Base-by-base conservation (phyloP, 1,140 invertebrate genomes). In the Drosophila hydei region DNA sequence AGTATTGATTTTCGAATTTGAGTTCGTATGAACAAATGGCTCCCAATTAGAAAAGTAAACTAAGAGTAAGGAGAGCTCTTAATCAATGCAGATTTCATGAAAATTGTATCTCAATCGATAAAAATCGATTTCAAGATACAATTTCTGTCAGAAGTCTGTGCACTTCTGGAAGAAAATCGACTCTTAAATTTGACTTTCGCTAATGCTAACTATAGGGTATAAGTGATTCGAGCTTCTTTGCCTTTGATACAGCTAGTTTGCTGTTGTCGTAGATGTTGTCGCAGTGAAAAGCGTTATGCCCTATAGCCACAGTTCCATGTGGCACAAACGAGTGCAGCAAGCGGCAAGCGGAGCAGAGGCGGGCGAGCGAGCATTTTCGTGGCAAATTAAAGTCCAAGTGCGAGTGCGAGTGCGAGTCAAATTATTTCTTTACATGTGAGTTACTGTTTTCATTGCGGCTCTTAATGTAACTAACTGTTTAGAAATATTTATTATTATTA, bases 391-490 rank as follows among this genome's bases (percentile, higher is more conserved):
- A 76, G 83, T 87, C 83, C 83, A 87, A 87, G 83, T 87, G 83
- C 81, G 81, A 76, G 81, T 87, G 78, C 83, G 87, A 87, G 81
- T 87, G 81, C 78, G 81, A 85, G 77, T 88, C 83, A 79, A 87
- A 87, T 88, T 87, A 87, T 87, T 87, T 87, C 79, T 88, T 87
- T 80, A 87, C 83, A 87, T 88, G 83, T 87, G 83, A 87, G 78
- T 87, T 87, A 87, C 83, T 76, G 83, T 87, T 87, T 87, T 87
- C 83, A 87, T 87, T 87, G 83, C 83, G 83, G 54, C 83, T 88
- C 83, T 87, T 87, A 87, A 87, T 87, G 83, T 83, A 87, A 87
- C 83, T 87, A 87, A 87, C 81, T 87, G 83, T 87, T 87, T 87
- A 88, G 83, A 87, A 87, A 87, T 87, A 87, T 88, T 83, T 81